phyloP scores from a whole-genome alignment of 2,888 invertebrate genomes.

The Prionchulus punctatus region DNA sequence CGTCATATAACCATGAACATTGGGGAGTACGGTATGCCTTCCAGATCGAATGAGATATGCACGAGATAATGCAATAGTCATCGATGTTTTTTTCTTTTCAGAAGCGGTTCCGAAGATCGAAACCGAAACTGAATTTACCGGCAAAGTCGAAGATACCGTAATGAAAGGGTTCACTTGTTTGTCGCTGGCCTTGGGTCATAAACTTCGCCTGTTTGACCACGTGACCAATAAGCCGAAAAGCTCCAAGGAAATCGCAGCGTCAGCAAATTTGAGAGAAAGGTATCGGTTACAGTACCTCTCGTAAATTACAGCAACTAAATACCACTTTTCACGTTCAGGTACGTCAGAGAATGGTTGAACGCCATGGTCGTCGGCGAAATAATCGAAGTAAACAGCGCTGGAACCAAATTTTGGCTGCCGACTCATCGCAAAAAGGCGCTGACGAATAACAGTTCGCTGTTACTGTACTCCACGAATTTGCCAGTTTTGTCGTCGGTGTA shows the following conservation, averaged over 20 bases:
- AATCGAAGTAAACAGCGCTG: not conserved
- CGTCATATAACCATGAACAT: no score
- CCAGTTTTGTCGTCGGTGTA: no score
- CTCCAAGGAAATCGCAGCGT: not conserved
- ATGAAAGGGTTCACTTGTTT: not conserved
- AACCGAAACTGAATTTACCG: not conserved
- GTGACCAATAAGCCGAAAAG: not conserved
- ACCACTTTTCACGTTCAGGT: not conserved
- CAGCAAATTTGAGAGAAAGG: not conserved
- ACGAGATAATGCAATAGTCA: no score
- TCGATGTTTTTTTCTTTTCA: no score
- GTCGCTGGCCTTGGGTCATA: not conserved
- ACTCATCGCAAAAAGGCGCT: not conserved
- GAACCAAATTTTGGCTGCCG: not conserved
- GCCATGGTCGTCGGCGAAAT: not conserved
- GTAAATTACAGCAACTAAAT: no score
- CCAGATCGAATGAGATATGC: no score
- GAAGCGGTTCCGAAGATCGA: no score
- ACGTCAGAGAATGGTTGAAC: slow-evolving; percentile 1
- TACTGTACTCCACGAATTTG: no score
- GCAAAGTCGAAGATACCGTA: not conserved
- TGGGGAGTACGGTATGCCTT: no score
- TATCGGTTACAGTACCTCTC: not conserved
- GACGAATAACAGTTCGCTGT: not conserved
- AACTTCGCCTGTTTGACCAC: not conserved